Conservation (phyloP, 2,888 invertebrate species). For the Meganola albula region DNA sequence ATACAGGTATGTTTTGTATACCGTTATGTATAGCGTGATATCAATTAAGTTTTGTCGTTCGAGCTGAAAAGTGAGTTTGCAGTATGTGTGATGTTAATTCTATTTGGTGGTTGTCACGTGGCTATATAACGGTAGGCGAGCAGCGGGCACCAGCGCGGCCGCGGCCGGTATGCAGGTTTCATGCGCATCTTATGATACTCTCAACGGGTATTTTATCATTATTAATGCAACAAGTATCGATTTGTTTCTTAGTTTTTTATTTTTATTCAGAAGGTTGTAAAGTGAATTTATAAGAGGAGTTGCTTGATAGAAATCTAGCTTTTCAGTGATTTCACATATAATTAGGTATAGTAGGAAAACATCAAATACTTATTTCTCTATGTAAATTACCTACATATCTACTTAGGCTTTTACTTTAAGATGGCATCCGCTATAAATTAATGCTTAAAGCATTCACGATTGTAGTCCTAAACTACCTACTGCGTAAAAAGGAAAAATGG, state of each 20-base stretch:
- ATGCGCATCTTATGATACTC: conserved; percentile 25
- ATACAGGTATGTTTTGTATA: conserved; percentile 7
- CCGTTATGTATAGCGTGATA: neutral
- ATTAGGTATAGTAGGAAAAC: neutral
- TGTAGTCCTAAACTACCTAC: too few species aligned
- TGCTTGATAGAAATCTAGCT: too few species aligned
- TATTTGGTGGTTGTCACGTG: conserved; percentile 29
- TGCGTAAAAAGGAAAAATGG: too few species aligned
- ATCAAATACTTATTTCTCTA: neutral
- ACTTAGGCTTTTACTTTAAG: too few species aligned
- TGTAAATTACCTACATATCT: neutral
- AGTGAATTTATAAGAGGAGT: too few species aligned
- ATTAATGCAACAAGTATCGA: conserved; percentile 26
- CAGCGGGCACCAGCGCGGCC: conserved; percentile 36
- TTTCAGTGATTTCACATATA: too few species aligned
- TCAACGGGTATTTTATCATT: conserved; percentile 30
- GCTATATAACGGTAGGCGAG: conserved; percentile 56
- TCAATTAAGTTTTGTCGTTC: neutral
- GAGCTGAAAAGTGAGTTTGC: conserved; percentile 18
- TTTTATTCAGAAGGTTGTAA: too few species aligned
- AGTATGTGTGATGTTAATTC: conserved; percentile 26
- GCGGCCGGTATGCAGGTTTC: conserved; percentile 24
- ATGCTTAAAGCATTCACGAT: too few species aligned
- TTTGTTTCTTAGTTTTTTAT: too few species aligned
- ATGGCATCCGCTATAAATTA: too few species aligned